Evolutionary conservation across 2,113 vertebrate species (phyloP).

Genomic region (Paralichthys olivaceus): DNA sequence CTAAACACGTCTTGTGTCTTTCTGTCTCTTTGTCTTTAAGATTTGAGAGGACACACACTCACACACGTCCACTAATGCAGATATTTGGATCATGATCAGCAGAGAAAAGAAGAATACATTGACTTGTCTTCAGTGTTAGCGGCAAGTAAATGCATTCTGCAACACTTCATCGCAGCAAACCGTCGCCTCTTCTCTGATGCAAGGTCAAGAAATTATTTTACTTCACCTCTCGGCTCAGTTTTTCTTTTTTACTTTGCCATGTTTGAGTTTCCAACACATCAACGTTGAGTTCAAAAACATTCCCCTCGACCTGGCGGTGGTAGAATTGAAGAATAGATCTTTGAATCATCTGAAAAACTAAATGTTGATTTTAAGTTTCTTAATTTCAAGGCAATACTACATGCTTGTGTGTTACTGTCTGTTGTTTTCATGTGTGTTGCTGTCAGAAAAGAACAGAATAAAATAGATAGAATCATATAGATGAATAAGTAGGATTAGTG

Average conservation of each 20-base stretch:
- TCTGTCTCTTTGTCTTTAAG: not conserved
- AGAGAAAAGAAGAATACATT: constrained; percentile 54
- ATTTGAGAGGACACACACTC: not conserved
- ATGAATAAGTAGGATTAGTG: too few species aligned
- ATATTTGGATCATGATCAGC: constrained; percentile 58
- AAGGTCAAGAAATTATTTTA: constrained; percentile 30
- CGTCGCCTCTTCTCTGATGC: not conserved
- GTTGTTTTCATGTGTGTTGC: not conserved
- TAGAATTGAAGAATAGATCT: not conserved
- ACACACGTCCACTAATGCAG: constrained; percentile 26
- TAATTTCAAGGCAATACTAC: not conserved
- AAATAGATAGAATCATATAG: too few species aligned
- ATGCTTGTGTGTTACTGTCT: too few species aligned
- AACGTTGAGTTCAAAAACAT: not conserved
- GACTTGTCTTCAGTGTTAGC: constrained; percentile 21
- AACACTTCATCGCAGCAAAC: constrained; percentile 13
- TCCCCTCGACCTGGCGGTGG: too few species aligned
- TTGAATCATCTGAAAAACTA: too few species aligned
- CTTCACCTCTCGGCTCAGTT: not conserved
- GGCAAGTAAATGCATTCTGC: constrained; percentile 42
- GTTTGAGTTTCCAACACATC: not conserved
- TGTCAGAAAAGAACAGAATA: too few species aligned
- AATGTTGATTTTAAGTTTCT: not conserved
- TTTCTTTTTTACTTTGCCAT: not conserved
- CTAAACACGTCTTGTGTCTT: constrained; percentile 8